Percentiles rank a stretch among this genome's conserved stretches.
These are phyloP conservation scores for Drosophila hydei DNA, from an alignment of 1,140 invertebrate genomes.

Conservation along the genomic window DNA sequence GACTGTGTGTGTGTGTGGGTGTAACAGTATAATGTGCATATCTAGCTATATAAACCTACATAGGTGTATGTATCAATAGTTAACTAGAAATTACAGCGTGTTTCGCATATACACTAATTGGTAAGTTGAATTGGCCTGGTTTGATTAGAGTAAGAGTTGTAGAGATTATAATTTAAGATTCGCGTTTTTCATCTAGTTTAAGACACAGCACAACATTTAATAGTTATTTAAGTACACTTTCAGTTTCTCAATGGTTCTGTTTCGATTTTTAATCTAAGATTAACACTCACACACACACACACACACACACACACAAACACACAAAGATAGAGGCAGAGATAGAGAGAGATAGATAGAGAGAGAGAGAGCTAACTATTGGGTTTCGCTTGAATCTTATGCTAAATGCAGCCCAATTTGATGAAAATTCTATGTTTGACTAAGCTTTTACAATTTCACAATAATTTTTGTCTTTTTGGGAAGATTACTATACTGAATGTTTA, in stretches of 20 bases:
- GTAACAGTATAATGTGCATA: conserved; percentile 12
- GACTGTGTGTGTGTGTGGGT: conserved; percentile 12
- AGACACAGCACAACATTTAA: conserved; percentile 77
- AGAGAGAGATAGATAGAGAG: not conserved
- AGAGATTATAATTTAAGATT: conserved; percentile 14
- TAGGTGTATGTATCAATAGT: conserved; percentile 4
- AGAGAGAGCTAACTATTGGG: no score
- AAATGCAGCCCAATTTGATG: not conserved
- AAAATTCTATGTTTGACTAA: no score
- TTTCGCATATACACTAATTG: conserved; percentile 13
- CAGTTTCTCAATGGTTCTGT: conserved; percentile 48
- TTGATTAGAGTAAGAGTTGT: conserved; percentile 5
- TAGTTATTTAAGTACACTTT: conserved; percentile 74
- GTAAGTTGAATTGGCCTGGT: conserved; percentile 49
- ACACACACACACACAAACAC: conserved; percentile 11
- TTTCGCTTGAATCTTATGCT: not conserved
- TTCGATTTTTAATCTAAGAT: conserved; percentile 27
- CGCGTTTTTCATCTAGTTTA: conserved; percentile 22
- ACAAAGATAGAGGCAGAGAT: not conserved
- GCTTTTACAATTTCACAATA: no score
- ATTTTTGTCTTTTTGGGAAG: no score
- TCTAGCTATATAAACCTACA: conserved; percentile 5
- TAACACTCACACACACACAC: conserved; percentile 11
- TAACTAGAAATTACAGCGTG: conserved; percentile 39
- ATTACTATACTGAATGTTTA: no score